Evolutionary conservation across 2,888 invertebrate species (phyloP).

Genomic region (Ectemnius continuus): DNA sequence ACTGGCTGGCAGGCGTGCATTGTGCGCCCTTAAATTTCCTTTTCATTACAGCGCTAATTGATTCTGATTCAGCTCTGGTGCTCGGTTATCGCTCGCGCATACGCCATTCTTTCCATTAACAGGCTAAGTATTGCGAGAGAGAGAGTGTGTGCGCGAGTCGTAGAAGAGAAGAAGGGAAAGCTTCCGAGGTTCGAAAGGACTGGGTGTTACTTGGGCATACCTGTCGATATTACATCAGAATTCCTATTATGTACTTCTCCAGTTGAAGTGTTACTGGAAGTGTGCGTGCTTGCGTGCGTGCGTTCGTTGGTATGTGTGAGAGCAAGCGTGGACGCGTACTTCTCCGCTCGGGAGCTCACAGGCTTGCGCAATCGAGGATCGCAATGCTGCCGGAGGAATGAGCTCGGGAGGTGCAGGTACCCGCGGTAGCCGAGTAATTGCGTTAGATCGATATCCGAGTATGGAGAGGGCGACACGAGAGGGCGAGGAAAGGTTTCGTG

Average conservation of each 20-base stretch:
- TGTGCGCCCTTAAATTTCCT: constrained; percentile 32
- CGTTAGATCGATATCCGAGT: constrained; percentile 62
- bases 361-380: constrained; percentile 1
- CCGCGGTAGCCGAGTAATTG: constrained; percentile 51
- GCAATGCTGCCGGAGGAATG: constrained; percentile 1
- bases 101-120: constrained; percentile 3
- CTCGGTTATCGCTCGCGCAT: background rate
- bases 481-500: constrained; percentile 53
- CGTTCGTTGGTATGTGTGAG: too few species aligned
- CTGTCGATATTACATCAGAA: background rate
- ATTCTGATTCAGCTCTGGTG: background rate
- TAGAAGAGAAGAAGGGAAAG: too few species aligned
- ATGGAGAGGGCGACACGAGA: constrained; percentile 33
- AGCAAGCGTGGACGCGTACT: too few species aligned
- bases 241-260: too few species aligned
- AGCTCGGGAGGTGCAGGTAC: constrained; percentile 28
- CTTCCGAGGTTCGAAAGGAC: background rate
- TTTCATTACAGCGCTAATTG: constrained; percentile 1
- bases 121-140: background rate
- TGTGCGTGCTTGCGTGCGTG: too few species aligned
- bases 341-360: background rate
- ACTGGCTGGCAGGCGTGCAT: constrained; percentile 41
- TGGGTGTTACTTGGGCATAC: background rate
- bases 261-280: too few species aligned
- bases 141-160: too few species aligned